phyloP scores from a whole-genome alignment of 2,888 invertebrate genomes.

The Cordylochernes scorpioides region DNA sequence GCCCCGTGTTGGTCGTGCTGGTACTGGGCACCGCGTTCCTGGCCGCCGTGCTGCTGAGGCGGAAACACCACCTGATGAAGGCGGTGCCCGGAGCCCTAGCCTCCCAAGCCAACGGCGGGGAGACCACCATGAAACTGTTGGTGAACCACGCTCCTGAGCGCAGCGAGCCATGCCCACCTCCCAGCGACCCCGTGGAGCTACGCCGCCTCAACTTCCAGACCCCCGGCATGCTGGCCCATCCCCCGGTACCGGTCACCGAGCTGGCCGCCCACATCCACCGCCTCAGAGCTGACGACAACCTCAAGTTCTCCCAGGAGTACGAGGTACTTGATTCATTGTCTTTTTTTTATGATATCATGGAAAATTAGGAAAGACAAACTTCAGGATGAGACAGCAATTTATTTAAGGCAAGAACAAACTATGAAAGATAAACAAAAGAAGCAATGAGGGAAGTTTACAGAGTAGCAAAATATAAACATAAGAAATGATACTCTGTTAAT shows the following conservation, averaged over 20 bases:
- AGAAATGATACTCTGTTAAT: no score
- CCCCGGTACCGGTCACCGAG: constrained; percentile 81
- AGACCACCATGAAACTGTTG: constrained; percentile 16
- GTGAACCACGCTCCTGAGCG: constrained; percentile 11
- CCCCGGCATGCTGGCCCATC: constrained; percentile 86
- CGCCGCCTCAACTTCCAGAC: constrained; percentile 83
- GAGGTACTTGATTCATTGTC: constrained; percentile 27
- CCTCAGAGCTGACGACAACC: constrained; percentile 79
- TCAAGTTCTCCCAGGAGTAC: constrained; percentile 91
- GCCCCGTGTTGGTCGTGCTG: no score
- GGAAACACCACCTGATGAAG: not conserved
- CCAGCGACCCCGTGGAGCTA: constrained; percentile 71
- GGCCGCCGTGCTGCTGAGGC: not conserved
- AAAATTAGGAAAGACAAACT: no score
- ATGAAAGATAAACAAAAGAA: no score
- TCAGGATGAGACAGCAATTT: no score
- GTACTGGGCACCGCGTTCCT: no score
- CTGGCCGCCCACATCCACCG: constrained; percentile 80
- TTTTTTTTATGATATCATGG: constrained; percentile 1
- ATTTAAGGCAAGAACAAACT: no score
- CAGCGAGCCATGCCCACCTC: constrained; percentile 12
- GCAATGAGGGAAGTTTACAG: no score
- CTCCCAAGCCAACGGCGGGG: constrained; percentile 4
- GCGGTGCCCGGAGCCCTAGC: not conserved
- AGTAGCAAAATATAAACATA: no score